Evolutionary conservation across 2,113 vertebrate species (phyloP).

Genomic region (Theristicus caerulescens): DNA sequence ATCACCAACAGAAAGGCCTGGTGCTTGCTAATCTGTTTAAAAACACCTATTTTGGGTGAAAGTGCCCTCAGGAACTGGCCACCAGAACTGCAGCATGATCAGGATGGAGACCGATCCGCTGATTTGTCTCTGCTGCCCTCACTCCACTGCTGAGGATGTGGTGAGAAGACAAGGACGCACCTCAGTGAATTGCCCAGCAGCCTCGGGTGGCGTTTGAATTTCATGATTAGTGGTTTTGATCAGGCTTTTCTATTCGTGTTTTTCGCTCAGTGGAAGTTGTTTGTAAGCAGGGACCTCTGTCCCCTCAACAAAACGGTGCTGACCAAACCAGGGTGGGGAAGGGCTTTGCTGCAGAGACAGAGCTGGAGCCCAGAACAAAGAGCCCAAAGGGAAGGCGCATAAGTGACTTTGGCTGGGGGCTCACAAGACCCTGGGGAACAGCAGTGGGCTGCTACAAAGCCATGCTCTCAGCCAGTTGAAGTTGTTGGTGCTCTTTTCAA

Average conservation of each 20-base stretch:
- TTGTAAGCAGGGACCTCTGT: neutral
- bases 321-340: neutral
- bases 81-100: rapidly evolving
- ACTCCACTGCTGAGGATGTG: rapidly evolving
- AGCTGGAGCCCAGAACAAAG: neutral
- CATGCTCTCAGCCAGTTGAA: neutral
- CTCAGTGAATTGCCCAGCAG: neutral
- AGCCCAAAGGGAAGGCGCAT: neutral
- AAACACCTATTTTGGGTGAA: neutral
- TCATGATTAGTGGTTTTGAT: neutral
- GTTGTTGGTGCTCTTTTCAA: neutral
- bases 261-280: neutral
- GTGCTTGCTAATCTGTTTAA: neutral
- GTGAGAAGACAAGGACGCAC: neutral
- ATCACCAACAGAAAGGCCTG: neutral
- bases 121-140: neutral
- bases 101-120: neutral
- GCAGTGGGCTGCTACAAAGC: neutral
- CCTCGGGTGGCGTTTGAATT: neutral
- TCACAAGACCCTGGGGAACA: neutral
- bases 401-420: neutral
- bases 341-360: neutral
- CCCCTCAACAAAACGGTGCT: neutral
- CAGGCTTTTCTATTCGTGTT: neutral
- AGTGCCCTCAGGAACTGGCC: neutral